phyloP scores from a whole-genome alignment of 2,113 vertebrate genomes.

The Amphiprion ocellaris region DNA sequence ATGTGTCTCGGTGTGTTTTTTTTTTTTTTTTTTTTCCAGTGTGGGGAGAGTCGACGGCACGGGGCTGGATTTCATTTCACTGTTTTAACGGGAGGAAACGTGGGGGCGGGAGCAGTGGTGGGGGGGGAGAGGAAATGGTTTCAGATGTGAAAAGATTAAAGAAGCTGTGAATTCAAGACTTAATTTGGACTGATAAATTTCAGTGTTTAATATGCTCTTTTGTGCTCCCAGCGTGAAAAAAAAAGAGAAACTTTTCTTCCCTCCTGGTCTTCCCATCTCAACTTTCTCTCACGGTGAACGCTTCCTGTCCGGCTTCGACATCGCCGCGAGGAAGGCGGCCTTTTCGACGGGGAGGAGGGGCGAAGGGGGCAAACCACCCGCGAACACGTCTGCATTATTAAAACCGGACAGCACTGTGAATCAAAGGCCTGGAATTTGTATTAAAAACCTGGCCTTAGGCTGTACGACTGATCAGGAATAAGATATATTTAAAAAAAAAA shows the following conservation, averaged over 20 bases:
- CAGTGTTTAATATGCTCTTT: constrained; percentile 97
- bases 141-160: constrained; percentile 99
- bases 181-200: constrained; percentile 99
- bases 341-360: constrained; percentile 35
- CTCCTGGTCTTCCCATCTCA: constrained; percentile 48
- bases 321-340: constrained; percentile 35
- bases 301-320: constrained; percentile 68
- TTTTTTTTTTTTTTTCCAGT: constrained; percentile 86
- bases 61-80: constrained; percentile 92
- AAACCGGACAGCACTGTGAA: constrained; percentile 73
- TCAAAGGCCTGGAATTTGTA: constrained; percentile 73
- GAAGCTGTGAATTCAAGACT: constrained; percentile 94
- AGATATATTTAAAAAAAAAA: neutral
- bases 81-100: constrained; percentile 89
- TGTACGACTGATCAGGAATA: constrained; percentile 60
- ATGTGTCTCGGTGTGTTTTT: constrained; percentile 95
- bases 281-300: constrained; percentile 67
- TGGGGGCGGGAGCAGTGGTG: constrained; percentile 56
- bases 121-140: constrained; percentile 81
- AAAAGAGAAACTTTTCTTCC: constrained; percentile 57
- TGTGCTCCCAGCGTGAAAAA: constrained; percentile 93
- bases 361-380: constrained; percentile 61
- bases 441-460: constrained; percentile 75
- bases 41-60: constrained; percentile 87
- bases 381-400: constrained; percentile 81